Evolutionary conservation across 2,113 vertebrate genomes (phyloP).

Genomic region (Engraulis encrasicolus): DNA sequence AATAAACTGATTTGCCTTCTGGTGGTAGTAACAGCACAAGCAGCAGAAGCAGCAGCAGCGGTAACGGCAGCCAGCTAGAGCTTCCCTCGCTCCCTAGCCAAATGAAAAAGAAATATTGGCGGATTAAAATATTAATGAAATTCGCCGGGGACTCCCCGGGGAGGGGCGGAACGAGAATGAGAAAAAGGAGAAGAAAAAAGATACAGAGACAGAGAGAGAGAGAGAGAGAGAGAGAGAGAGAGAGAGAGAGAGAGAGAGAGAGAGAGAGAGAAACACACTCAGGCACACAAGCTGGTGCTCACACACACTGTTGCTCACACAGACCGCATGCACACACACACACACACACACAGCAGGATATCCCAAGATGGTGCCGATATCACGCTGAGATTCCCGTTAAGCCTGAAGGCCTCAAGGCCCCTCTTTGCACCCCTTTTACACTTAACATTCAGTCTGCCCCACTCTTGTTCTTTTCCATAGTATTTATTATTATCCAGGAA

Average conservation of each 20-base stretch:
- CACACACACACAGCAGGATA: neutral
- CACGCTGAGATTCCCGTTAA: neutral
- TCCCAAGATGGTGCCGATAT: neutral
- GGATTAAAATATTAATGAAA: slow-evolving; percentile 20
- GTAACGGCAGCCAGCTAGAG: no score
- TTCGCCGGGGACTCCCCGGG: neutral
- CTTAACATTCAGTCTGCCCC: neutral
- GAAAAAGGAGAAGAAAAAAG: no score
- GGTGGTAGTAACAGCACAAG: neutral
- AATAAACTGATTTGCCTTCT: neutral
- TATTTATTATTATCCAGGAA: no score
- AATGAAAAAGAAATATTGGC: neutral
- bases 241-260: no score
- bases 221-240: no score
- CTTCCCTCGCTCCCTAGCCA: neutral
- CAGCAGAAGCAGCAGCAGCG: no score
- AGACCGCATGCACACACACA: no score
- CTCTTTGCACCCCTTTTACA: no score
- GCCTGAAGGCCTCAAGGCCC: neutral
- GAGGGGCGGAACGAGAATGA: neutral
- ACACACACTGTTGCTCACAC: no score
- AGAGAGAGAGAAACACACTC: no score
- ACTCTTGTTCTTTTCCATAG: neutral
- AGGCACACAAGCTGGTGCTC: no score
- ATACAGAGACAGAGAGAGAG: no score